A percentile compares a stretch with the other conserved stretches of the same genome.
Conservation (phyloP, 2,888 invertebrate species). For the Epicampocera succincta region DNA sequence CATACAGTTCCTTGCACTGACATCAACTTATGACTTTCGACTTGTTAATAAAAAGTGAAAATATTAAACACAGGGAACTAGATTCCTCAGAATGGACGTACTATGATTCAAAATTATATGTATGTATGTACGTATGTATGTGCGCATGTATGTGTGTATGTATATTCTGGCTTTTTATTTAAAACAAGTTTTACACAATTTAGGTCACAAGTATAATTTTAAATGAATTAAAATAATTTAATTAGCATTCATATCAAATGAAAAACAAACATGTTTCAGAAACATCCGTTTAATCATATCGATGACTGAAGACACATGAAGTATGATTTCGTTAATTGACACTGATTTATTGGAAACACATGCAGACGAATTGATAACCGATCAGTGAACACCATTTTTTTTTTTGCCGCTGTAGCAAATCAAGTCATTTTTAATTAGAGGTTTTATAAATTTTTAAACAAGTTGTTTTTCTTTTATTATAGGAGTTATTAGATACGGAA, state of each 20-base stretch:
- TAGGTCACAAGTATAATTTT: no score
- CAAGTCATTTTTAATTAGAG: constrained; percentile 3
- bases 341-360: constrained; percentile 60
- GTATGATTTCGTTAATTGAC: constrained; percentile 61
- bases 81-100: no score
- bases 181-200: no score
- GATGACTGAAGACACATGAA: constrained; percentile 39
- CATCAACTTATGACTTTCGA: no score
- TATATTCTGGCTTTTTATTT: no score
- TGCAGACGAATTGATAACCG: constrained; percentile 39
- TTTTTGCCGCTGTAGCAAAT: neutral
- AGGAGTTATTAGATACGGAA: constrained; percentile 2
- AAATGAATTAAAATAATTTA: neutral
- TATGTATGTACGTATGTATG: no score
- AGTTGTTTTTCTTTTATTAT: constrained; percentile 36
- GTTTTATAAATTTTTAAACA: constrained; percentile 34
- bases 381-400: constrained; percentile 15
- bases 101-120: no score
- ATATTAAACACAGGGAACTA: no score
- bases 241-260: constrained; percentile 3
- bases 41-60: no score
- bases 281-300: constrained; percentile 9
- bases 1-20: no score
- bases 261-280: constrained; percentile 1
- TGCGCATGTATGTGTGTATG: no score